Base-by-base conservation (phyloP, 2,797 vertebrate species). In the Gymnopithys bicolor region DNA sequence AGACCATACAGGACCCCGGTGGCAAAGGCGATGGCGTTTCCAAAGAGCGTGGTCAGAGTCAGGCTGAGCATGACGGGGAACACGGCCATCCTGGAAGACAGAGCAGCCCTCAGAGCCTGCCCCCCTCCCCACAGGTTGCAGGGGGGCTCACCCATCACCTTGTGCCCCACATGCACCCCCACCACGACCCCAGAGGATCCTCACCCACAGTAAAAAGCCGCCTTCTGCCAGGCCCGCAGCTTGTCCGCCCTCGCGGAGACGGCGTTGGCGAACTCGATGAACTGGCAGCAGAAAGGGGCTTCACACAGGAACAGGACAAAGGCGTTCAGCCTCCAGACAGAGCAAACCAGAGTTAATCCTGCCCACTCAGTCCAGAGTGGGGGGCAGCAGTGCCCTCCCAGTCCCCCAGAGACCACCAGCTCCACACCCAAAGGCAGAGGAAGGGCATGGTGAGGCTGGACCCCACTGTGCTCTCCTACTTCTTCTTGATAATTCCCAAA, bases 271-370 rank as follows among this genome's bases (percentile, higher is more conserved):
- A 99, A 99, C 97, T 99, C 99, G 5, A 99, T 97, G 62, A 99
- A 99, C 98, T 99, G 99, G 97, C 99, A 99, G 94, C 99, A 99
- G 98, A 99, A 99, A 0, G 99, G 99, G 5, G 98, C 99, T 95
- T 99, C 99, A 0, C 99, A 99, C 62, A 99, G 98, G 97, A 99
- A 98, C 78, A 99, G 97, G 77, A 99, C 71, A 13, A 98, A 99
- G 87, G 99, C 99, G 1, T 98, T 99, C 97, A 99, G 98, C 98
- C 99, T 99, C 96, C n/a, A 94, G 84, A 81, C 3, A 88, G 83
- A 89, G 86, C 32, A 95, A 35, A 87, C 1, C 56, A 66, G 66
- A 52, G 48, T 51, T 63, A 52, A 7, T 30, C 5, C 43, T 35
- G 18, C 46, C 49, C 3, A 0, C 2, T 1, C 4, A 11, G 53